Base-by-base conservation (phyloP, 2,888 invertebrate species). In the Silvanus unidentatus region DNA sequence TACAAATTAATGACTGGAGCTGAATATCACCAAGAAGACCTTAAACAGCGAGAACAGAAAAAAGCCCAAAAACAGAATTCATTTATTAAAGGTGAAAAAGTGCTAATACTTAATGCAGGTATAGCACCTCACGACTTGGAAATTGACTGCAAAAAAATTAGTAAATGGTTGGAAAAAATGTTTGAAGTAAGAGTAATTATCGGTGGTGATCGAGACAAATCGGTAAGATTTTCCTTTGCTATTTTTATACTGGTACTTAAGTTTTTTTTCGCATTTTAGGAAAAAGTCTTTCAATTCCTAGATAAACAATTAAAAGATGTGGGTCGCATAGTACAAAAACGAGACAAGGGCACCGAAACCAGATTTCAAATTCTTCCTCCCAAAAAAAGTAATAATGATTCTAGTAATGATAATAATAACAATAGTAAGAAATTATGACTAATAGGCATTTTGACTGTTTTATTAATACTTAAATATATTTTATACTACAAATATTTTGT, bases 1-100 rank as follows among this genome's bases (percentile, higher is more conserved):
- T 90, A 85, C 61, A 82, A 81, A 62, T 69, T 88, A 39, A 78
- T 85, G 76, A 78, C 84, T 2, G 77, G 77, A 47, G 65, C 77
- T n/a, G 81, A 85, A 63, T 79, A 80, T 65, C 74, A 81, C 46
- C 68, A 77, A 32, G 81, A 82, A 60, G 83, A 83, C 58, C 60
- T 79, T 39, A 71, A 73, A 54, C 76, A 69, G 55, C 71, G 77
- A 38, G 76, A 76, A 62, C 69, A 72, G 47, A 76, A 73, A 52
- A 76, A 77, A 59, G 58, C 57, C 44, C 65, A 71, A 12, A 72
- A 69, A 36, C 71, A 73, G 45, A 58, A 53, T 22, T 45, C 45
- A n/a, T 44, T 22, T 52, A 64, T 76, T 11, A 85, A 81, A 66
- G 77, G 81, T 0, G 80, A 81, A 57, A 86, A 86, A 63, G 65